phyloP scores from a whole-genome alignment of 1,140 invertebrate genomes.

The Bombus impatiens region DNA sequence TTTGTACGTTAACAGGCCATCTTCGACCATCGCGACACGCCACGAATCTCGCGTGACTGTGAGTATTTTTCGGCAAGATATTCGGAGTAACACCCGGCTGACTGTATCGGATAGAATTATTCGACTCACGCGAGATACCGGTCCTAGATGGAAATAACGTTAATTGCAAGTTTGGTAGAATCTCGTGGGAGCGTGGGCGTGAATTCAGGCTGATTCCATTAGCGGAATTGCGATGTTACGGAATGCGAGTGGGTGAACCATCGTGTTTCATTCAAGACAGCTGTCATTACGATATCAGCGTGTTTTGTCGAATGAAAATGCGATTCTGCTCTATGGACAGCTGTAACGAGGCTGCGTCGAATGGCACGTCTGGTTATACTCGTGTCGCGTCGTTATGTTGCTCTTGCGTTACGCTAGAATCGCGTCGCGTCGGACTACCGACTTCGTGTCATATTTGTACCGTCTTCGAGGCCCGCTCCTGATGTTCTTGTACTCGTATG shows the following conservation, averaged over 20 bases:
- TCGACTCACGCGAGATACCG: conserved; percentile 3
- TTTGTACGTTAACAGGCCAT: neutral
- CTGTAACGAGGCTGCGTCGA: neutral
- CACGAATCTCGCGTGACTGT: neutral
- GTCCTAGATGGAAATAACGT: neutral
- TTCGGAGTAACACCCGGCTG: neutral
- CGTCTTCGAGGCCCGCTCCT: neutral
- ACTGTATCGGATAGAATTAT: neutral
- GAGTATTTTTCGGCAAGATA: neutral
- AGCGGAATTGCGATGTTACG: neutral
- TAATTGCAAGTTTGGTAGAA: conserved; percentile 5
- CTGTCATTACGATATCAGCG: neutral
- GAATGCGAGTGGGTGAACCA: neutral
- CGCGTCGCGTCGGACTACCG: conserved; percentile 13
- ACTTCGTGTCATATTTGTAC: conserved; percentile 36
- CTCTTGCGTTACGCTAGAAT: neutral
- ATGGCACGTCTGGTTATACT: neutral
- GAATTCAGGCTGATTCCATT: conserved; percentile 16
- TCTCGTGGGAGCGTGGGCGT: neutral
- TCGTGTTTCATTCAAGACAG: neutral
- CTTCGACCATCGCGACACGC: neutral
- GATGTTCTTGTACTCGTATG: conserved; percentile 1
- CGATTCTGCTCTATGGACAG: neutral
- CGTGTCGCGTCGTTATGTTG: neutral
- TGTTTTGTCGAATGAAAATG: neutral